phyloP scores from a whole-genome alignment of 37 sponge, comb jelly and placozoan genomes.

The Aphrocallistes beatrix region DNA sequence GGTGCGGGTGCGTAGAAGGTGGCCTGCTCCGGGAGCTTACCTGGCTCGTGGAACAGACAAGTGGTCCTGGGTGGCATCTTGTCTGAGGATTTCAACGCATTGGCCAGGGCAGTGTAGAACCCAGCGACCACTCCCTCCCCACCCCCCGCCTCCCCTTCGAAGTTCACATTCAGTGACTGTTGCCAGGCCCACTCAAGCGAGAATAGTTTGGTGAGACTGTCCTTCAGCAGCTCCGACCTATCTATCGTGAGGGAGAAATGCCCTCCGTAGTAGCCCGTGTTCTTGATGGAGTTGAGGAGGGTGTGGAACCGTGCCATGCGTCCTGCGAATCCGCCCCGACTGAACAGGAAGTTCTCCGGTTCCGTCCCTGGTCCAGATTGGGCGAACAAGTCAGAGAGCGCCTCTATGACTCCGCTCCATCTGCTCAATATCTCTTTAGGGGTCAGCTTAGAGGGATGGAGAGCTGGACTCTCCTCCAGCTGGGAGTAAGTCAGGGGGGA shows the following conservation, averaged over 20 bases:
- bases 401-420: conserved; percentile 51
- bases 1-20: conserved; percentile 25
- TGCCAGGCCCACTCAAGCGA: background rate
- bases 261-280: background rate
- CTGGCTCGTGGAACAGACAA: conserved; percentile 50
- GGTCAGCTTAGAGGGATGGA: background rate
- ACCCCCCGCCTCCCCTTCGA: conserved; percentile 75
- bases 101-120: conserved; percentile 63
- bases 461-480: background rate
- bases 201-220: background rate
- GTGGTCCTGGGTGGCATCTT: conserved; percentile 27
- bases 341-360: conserved; percentile 63
- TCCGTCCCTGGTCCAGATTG: conserved; percentile 71
- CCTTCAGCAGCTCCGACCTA: background rate
- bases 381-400: conserved; percentile 70
- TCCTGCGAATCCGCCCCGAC: conserved; percentile 66
- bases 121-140: conserved; percentile 79
- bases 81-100: conserved; percentile 47
- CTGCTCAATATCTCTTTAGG: conserved; percentile 29
- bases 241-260: background rate
- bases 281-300: background rate
- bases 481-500: background rate
- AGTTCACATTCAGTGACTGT: conserved; percentile 35
- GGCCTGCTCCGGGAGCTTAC: conserved; percentile 35
- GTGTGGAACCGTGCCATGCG: conserved; percentile 54